Evolutionary conservation across 2,888 invertebrate genomes (phyloP), one percentile per base, ranked within the genome.

Genomic region (Acanthosepion pharaonis): DNA sequence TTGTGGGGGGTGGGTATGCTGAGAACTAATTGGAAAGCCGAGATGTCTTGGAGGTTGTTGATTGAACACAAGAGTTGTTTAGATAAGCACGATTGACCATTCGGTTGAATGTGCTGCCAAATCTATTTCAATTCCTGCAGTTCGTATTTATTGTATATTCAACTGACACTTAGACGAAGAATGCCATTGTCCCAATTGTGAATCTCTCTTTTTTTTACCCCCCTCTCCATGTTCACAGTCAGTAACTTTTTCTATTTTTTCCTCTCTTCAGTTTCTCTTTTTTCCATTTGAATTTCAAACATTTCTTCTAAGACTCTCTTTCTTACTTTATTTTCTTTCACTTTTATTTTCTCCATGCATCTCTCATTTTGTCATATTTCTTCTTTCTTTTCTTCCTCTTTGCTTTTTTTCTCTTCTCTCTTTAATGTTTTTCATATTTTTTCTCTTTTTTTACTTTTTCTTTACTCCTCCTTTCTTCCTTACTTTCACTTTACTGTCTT

Each of bases 1-100:
- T n/a, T 11, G 18, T 3, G 23, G n/a, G n/a, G 78, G 33, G 33
- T 15, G 78, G 78, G n/a, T 78, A 11, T n/a, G n/a, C 2, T 11
- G n/a, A 33, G 11, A 78, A 78, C 78, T 78, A 78, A 78, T 78
- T 78, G 78, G 78, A 78, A 78, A 78, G 78, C 78, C 23, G 78
- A 78, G 78, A 78, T 78, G 78, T 78, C 78, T 78, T 78, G 78
- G 78, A 78, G 78, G 78, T 78, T 78, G 78, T 78, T 78, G 78
- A 78, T 78, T 78, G 78, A 78, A 78, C 18, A 78, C 78, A 78
- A 33, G 78, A 78, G 78, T 78, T 78, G 78, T 78, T 78, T 78
- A 78, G 78, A 78, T 78, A 78, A 78, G 78, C 78, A 78, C 78
- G 78, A 78, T 78, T 78, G 78, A 78, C 78, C 78, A 78, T 78